Conservation (phyloP, 2,888 invertebrate species). For the Epicampocera succincta region DNA sequence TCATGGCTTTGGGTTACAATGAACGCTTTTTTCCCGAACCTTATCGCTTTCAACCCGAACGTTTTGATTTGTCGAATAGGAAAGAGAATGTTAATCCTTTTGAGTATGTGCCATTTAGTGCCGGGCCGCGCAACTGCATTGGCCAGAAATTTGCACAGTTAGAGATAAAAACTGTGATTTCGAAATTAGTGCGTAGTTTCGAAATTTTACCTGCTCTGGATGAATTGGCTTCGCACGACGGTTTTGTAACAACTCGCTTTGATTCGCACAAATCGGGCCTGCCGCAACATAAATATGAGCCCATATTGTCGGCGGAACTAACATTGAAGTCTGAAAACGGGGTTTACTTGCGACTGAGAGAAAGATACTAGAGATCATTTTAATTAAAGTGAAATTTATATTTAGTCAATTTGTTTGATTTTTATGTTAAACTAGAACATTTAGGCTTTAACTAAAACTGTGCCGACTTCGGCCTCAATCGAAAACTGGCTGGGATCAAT, state of each 20-base stretch:
- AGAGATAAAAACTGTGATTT: conserved; percentile 83
- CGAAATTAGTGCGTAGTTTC: conserved; percentile 83
- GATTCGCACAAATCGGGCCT: conserved; percentile 70
- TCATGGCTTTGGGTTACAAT: conserved; percentile 77
- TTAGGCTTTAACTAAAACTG: conserved; percentile 75
- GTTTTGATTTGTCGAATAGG: conserved; percentile 82
- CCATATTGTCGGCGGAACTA: conserved; percentile 81
- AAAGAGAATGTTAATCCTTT: conserved; percentile 81
- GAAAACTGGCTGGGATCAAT: conserved; percentile 73
- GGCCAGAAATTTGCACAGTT: conserved; percentile 83
- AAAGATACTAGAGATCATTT: conserved; percentile 71
- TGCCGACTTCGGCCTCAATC: conserved; percentile 77
- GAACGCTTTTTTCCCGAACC: conserved; percentile 77
- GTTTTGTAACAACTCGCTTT: conserved; percentile 72
- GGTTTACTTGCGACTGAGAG: conserved; percentile 80
- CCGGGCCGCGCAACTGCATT: conserved; percentile 86
- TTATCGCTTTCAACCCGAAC: conserved; percentile 82
- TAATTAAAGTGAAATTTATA: conserved; percentile 3
- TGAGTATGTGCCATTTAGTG: conserved; percentile 85
- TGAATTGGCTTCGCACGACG: conserved; percentile 75
- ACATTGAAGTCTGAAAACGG: conserved; percentile 82
- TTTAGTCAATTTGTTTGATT: background rate
- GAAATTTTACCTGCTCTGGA: conserved; percentile 78
- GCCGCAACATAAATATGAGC: conserved; percentile 77
- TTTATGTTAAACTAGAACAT: background rate